A percentile compares a stretch with the other conserved stretches of the same genome.
These are phyloP conservation scores for Bimastos eiseni DNA, from an alignment of 2,888 invertebrate species.

Conservation along the genomic window DNA sequence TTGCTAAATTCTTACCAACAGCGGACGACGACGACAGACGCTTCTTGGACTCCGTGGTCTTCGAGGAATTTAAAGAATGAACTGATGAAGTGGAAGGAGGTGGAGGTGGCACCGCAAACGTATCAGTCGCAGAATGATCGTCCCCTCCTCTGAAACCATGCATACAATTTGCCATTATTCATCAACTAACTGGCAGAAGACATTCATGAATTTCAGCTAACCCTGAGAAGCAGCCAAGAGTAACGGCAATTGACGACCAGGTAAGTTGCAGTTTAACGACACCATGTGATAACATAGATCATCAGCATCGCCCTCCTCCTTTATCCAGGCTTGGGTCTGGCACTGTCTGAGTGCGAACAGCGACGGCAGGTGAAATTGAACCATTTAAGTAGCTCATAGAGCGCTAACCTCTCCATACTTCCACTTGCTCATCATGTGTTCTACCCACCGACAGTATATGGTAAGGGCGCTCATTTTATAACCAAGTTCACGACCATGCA, in stretches of 20 bases:
- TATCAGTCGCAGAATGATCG: background rate
- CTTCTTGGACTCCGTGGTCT: background rate
- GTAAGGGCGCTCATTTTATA: background rate
- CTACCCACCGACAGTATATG: background rate
- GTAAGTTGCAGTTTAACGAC: too few relatives aligned
- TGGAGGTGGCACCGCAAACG: slow-evolving; percentile 16
- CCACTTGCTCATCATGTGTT: background rate
- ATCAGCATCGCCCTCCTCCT: too few relatives aligned
- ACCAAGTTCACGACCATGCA: background rate
- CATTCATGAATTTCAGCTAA: too few relatives aligned
- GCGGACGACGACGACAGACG: background rate
- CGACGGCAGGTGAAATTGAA: too few relatives aligned
- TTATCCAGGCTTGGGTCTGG: too few relatives aligned
- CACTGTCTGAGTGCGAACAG: too few relatives aligned
- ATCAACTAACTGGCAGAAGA: too few relatives aligned
- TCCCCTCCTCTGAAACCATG: background rate
- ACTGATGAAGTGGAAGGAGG: background rate
- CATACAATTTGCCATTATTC: too few relatives aligned
- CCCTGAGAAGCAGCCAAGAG: too few relatives aligned
- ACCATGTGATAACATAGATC: too few relatives aligned
- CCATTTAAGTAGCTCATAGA: too few relatives aligned
- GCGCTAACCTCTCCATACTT: too few relatives aligned
- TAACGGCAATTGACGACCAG: background rate
- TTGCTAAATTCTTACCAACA: background rate
- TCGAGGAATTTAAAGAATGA: background rate